Conservation (phyloP, 2,888 invertebrate species). For the Eupithecia centaureata region DNA sequence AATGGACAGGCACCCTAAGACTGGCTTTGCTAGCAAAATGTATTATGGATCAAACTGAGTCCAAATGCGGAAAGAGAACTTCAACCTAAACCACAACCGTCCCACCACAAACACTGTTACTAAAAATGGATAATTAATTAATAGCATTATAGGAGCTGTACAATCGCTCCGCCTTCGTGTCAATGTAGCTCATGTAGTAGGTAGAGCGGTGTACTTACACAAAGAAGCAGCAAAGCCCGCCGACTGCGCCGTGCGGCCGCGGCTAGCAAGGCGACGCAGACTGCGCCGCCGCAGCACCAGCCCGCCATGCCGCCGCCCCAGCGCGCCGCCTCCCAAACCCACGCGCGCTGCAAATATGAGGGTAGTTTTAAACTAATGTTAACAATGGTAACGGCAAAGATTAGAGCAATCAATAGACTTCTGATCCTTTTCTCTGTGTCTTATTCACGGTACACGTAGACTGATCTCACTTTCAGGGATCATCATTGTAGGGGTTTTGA, state of each 20-base stretch:
- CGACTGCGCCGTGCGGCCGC: constrained; percentile 94
- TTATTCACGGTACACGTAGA: not conserved
- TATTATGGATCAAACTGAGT: not conserved
- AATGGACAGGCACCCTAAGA: too few species aligned
- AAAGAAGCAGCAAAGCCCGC: constrained; percentile 94
- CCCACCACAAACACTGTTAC: too few species aligned
- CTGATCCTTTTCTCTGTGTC: not conserved
- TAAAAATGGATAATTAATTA: too few species aligned
- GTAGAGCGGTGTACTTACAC: constrained; percentile 86
- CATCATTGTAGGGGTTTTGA: too few species aligned
- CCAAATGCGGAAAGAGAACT: too few species aligned
- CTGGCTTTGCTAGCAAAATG: not conserved
- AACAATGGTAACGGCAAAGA: not conserved
- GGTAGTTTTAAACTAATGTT: constrained; percentile 37
- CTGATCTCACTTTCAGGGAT: too few species aligned
- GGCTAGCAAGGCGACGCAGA: constrained; percentile 94
- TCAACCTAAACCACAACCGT: too few species aligned
- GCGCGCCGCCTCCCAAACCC: constrained; percentile 89
- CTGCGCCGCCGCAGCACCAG: constrained; percentile 92
- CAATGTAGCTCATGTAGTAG: too few species aligned
- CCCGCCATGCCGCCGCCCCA: constrained; percentile 96
- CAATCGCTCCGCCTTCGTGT: not conserved
- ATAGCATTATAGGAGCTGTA: not conserved
- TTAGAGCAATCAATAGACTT: too few species aligned
- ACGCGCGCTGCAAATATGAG: constrained; percentile 82